Conservation (phyloP, 2,113 vertebrate species). For the Vulpes lagopus region DNA sequence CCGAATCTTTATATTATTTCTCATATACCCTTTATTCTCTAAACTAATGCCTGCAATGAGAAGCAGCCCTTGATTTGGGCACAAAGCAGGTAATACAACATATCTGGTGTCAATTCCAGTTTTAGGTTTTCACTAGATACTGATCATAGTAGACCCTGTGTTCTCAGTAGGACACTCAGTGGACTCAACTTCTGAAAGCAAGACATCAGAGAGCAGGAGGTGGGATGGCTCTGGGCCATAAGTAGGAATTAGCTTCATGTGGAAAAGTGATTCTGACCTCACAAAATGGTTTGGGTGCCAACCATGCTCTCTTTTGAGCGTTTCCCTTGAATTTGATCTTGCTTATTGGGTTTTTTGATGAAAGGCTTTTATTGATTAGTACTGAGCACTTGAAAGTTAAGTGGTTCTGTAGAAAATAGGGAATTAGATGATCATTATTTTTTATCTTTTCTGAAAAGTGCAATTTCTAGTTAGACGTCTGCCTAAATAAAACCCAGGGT, state of each 20-base stretch:
- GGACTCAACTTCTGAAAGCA: constrained; percentile 50
- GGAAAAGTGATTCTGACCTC: constrained; percentile 72
- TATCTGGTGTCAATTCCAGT: neutral
- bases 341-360: constrained; percentile 82
- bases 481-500: constrained; percentile 72
- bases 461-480: constrained; percentile 77
- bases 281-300: constrained; percentile 73
- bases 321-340: constrained; percentile 80
- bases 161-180: constrained; percentile 19
- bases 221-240: constrained; percentile 55
- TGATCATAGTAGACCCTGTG: constrained; percentile 4
- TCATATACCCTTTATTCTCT: neutral
- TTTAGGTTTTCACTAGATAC: constrained; percentile 39
- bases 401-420: constrained; percentile 82
- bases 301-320: constrained; percentile 67
- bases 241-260: constrained; percentile 64
- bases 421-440: constrained; percentile 84
- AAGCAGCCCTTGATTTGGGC: neutral
- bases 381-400: constrained; percentile 79
- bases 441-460: constrained; percentile 82
- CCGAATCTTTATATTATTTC: neutral
- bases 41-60: neutral
- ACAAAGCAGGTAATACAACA: neutral
- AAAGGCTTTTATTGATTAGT: constrained; percentile 83
- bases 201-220: constrained; percentile 61